Conservation (phyloP, 2,888 invertebrate genomes). For the Sthenelais limicola region DNA sequence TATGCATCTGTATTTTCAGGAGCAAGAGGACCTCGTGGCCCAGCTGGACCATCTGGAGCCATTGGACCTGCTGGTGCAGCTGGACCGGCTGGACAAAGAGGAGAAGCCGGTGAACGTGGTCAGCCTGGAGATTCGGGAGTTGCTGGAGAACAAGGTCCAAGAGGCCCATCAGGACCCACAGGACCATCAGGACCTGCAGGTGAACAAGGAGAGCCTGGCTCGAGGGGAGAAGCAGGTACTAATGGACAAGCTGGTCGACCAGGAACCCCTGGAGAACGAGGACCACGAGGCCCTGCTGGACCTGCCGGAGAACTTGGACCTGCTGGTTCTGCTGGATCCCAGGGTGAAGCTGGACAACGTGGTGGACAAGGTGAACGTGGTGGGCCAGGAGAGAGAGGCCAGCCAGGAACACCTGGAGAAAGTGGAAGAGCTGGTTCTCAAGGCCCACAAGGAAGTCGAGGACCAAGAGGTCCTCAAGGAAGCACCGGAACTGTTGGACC, state of each 20-base stretch:
- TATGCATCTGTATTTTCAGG: too few species aligned
- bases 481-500: constrained; percentile 30
- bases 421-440: constrained; percentile 35
- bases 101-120: constrained; percentile 27
- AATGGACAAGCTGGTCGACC: constrained; percentile 33
- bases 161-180: constrained; percentile 42
- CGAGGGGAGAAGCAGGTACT: constrained; percentile 35
- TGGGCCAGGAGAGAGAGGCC: constrained; percentile 39
- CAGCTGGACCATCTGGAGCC: constrained; percentile 7
- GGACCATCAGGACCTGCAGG: constrained; percentile 42
- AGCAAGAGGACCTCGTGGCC: not conserved
- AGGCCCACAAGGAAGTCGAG: constrained; percentile 28
- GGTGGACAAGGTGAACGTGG: constrained; percentile 42
- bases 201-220: constrained; percentile 35
- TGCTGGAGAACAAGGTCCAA: constrained; percentile 22
- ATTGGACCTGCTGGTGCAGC: constrained; percentile 40
- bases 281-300: constrained; percentile 43
- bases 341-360: constrained; percentile 41
- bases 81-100: constrained; percentile 70
- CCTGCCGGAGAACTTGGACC: constrained; percentile 40
- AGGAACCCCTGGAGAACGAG: constrained; percentile 47
- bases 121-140: constrained; percentile 26
- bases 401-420: constrained; percentile 41
- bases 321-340: constrained; percentile 42
- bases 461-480: constrained; percentile 35